A percentile compares a stretch with the other conserved stretches of the same genome.
Evolutionary conservation across 2,113 vertebrate species (phyloP).

Genomic region (Genyomyrus donnyi): DNA sequence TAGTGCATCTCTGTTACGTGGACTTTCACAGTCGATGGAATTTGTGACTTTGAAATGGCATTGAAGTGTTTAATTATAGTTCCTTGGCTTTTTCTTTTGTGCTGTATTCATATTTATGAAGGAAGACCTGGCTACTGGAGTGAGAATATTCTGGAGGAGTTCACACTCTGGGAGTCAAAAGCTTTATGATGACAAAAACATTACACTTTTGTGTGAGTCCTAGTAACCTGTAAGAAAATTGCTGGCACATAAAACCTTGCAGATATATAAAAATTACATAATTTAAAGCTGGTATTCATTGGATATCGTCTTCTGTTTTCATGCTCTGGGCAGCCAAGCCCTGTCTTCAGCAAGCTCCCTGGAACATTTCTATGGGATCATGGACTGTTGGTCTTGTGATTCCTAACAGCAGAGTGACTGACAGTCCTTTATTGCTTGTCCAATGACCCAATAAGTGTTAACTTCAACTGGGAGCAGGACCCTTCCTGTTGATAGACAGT

Average conservation of each 20-base stretch:
- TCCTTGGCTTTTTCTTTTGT: neutral
- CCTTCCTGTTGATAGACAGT: neutral
- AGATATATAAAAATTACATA: neutral
- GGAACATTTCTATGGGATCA: neutral
- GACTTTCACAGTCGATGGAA: neutral
- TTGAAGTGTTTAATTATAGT: neutral
- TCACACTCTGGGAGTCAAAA: neutral
- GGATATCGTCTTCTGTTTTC: neutral
- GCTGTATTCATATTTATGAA: neutral
- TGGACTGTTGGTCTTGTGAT: neutral
- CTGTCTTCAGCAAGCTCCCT: neutral
- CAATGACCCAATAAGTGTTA: neutral
- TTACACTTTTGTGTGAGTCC: neutral
- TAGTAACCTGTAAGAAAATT: neutral
- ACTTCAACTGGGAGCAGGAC: neutral
- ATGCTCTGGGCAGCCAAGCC: neutral
- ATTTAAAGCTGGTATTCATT: neutral
- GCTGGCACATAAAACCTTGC: neutral
- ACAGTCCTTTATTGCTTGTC: neutral
- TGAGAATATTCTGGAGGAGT: neutral
- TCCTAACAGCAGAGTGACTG: constrained; percentile 4
- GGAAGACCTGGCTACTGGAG: neutral
- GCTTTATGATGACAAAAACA: neutral
- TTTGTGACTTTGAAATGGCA: neutral
- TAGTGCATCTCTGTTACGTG: neutral